Conservation (phyloP, 2,113 vertebrate species). For the Microtus richardsoni region DNA sequence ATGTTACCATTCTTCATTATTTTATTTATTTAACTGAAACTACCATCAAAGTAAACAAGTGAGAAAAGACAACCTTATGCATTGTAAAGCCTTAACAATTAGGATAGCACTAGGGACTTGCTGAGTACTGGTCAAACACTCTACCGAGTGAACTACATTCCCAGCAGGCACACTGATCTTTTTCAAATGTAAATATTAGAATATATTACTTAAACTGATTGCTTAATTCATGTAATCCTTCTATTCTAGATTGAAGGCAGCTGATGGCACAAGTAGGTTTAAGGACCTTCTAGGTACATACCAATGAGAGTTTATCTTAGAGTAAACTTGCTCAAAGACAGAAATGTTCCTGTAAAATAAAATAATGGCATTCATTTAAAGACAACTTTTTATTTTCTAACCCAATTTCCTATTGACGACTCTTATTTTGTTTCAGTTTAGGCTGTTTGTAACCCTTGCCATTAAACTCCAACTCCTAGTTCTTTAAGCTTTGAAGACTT, state of each 20-base stretch:
- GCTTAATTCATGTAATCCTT: not conserved
- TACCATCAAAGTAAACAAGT: slow-evolving; percentile 23
- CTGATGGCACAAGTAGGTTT: not conserved
- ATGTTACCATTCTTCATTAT: slow-evolving; percentile 30
- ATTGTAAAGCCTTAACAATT: not conserved
- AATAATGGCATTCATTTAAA: not conserved
- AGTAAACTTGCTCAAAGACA: slow-evolving; percentile 17
- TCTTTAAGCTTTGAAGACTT: slow-evolving; percentile 25
- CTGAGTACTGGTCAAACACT: no score
- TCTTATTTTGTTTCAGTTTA: slow-evolving; percentile 14
- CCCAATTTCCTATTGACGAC: not conserved
- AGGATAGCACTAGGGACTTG: not conserved
- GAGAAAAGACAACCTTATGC: not conserved
- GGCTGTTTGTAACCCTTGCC: not conserved
- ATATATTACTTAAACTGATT: slow-evolving; percentile 13
- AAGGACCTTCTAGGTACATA: not conserved
- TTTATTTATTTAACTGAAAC: slow-evolving; percentile 31
- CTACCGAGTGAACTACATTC: not conserved
- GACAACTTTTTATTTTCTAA: slow-evolving; percentile 39
- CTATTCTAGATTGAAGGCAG: not conserved
- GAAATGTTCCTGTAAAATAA: slow-evolving; percentile 12
- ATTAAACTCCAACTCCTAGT: slow-evolving; percentile 19
- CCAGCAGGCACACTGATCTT: not conserved
- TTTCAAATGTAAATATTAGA: slow-evolving; percentile 4
- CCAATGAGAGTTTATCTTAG: not conserved